Base-by-base conservation (phyloP, 2,113 vertebrate species). In the Ammodytes marinus region DNA sequence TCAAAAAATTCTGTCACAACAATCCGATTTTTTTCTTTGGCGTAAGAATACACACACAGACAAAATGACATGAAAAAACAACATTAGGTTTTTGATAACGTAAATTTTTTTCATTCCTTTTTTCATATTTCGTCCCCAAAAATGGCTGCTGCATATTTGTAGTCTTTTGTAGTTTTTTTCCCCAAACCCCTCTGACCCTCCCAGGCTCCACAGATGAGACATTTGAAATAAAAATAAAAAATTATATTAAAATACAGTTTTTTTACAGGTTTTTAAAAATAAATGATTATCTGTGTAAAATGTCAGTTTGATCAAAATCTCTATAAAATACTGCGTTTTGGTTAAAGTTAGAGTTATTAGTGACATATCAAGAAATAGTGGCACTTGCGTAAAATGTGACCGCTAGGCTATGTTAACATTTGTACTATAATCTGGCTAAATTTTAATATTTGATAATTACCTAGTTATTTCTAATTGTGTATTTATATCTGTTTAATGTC, bases 31-130 rank as follows among this genome's bases (percentile, higher is more conserved):
- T 43, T 37, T 17, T 77, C 93, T 90, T 91, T 91, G 92, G 89
- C 91, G 89, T n/a, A n/a, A n/a, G 87, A 91, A 84, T 46, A 84
- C 27, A 68, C 86, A 77, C 88, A 74, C 54, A 88, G 79, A 86
- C 67, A 77, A 77, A 83, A 77, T 86, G 80, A 93, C 71, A 87
- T 79, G 76, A 86, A 82, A 27, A 27, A 27, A 87, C 59, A 79
- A 81, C 55, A 69, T 49, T 42, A 45, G 40, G 50, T 78, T 91
- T 89, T 85, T 68, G 59, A 86, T 82, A 91, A 90, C 67, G 73
- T 81, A 87, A 84, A 87, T 60, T 85, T 70, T 82, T 60, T 63
- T 76, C 85, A 78, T 49, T 68, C 82, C 19, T 70, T 82, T 63
- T 49, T 79, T 85, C 78, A 66, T 76, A 50, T 71, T 67, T 70